Conservation (phyloP, 2,888 invertebrate genomes). For the Dicycla oo region DNA sequence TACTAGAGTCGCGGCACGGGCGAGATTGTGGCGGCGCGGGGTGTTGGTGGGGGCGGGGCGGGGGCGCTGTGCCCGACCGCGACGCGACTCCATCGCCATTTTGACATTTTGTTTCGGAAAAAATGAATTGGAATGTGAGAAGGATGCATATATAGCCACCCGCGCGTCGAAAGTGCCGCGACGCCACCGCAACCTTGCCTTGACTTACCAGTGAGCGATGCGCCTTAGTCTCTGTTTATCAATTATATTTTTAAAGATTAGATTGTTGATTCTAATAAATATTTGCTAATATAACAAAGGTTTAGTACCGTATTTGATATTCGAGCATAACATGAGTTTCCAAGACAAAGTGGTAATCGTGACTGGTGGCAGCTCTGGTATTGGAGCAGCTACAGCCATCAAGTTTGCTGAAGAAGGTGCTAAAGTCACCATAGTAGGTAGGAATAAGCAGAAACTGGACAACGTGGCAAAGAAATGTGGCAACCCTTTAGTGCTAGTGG, state of each 20-base stretch:
- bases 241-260: not conserved
- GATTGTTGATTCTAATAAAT: not conserved
- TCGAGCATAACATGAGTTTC: conserved; percentile 52
- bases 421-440: conserved; percentile 62
- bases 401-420: conserved; percentile 59
- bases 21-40: too few relatives aligned
- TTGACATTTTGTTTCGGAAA: too few relatives aligned
- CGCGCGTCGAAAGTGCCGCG: too few relatives aligned
- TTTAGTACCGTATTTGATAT: not conserved
- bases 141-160: too few relatives aligned
- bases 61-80: too few relatives aligned
- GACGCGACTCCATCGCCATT: too few relatives aligned
- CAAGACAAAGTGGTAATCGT: conserved; percentile 64
- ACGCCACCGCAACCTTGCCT: too few relatives aligned
- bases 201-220: too few relatives aligned
- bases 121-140: too few relatives aligned
- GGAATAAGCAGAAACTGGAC: conserved; percentile 55
- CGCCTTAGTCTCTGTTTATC: too few relatives aligned
- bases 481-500: conserved; percentile 19
- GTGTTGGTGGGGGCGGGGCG: too few relatives aligned
- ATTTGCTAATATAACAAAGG: not conserved
- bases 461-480: conserved; percentile 31
- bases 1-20: too few relatives aligned
- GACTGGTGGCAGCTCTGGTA: conserved; percentile 67
- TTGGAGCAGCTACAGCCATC: conserved; percentile 63